Base-by-base conservation (phyloP, 2,113 vertebrate genomes). In the Syngnathoides biaculeatus region DNA sequence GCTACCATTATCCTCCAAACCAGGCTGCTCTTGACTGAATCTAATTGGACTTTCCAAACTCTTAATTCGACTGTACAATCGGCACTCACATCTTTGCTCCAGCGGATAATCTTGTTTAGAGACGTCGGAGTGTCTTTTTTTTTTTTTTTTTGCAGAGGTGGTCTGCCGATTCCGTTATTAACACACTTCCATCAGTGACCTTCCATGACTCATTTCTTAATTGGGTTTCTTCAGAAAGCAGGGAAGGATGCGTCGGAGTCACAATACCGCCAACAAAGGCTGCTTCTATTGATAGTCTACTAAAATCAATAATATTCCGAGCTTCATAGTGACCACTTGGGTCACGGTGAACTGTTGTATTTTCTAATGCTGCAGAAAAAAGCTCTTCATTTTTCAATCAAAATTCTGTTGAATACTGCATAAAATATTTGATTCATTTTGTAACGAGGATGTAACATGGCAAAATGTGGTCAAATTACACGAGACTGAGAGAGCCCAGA, bases 151-250 rank as follows among this genome's bases (percentile, higher is more conserved):
- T 8, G 52, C 70, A 69, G 57, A 68, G 79, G 79, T 80, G 73
- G 52, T 84, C 79, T 63, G 66, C 56, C 80, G 85, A 82, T 88
- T 79, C 84, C 72, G 76, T 82, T 75, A 77, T 81, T 84, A 82
- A 78, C 75, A 77, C 81, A 73, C 48, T 42, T 57, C 57, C 71
- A 53, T 72, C 63, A 9, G 24, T 68, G 75, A 77, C 77, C 78
- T 55, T 73, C 61, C 69, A 26, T 65, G 84, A 78, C 52, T 80
- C 69, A 75, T 69, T 75, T 73, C 79, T 74, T 78, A 86, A 87
- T 84, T 79, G 0, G 81, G 71, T 78, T 77, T 74, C 65, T 78
- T 77, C 17, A 65, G 52, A 59, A 40, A 55, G 62, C 73, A 67
- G 59, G 67, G 60, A 42, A 57, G 67, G 59, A 66, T 39, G n/a